Percentiles rank a stretch among this genome's conserved stretches.
Conservation (phyloP, 2,888 invertebrate genomes). For the Fissipunctia ypsillon region DNA sequence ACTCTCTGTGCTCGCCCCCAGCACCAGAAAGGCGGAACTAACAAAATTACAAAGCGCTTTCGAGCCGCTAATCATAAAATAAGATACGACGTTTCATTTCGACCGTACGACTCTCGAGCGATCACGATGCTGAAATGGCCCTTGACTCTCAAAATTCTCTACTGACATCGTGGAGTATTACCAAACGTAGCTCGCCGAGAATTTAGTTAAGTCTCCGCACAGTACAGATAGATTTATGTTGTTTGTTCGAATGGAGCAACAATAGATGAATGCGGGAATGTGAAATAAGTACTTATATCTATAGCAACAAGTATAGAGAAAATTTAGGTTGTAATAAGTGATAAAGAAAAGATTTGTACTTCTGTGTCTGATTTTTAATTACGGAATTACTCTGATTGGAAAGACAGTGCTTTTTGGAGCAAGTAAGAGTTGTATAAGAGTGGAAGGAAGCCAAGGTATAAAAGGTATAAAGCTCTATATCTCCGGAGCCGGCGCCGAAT, state of each 20-base stretch:
- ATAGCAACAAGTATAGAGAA: conserved; percentile 47
- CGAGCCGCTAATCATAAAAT: conserved; percentile 91
- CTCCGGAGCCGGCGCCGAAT: conserved; percentile 69
- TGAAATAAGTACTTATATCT: conserved; percentile 30
- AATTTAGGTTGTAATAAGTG: conserved; percentile 12
- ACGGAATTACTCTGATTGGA: conserved; percentile 73
- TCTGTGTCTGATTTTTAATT: conserved; percentile 70
- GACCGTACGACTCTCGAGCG: conserved; percentile 90
- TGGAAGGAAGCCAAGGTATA: conserved; percentile 68
- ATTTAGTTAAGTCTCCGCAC: conserved; percentile 78
- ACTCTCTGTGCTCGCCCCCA: conserved; percentile 89
- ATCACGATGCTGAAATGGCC: conserved; percentile 90
- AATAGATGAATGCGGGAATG: conserved; percentile 40
- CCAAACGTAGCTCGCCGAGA: conserved; percentile 79
- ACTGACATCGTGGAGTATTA: conserved; percentile 87
- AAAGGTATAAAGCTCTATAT: conserved; percentile 73
- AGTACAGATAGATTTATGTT: conserved; percentile 78
- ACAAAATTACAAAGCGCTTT: conserved; percentile 91
- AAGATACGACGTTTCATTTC: conserved; percentile 91
- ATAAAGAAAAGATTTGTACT: conserved; percentile 62
- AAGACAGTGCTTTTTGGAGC: conserved; percentile 71
- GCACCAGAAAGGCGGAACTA: conserved; percentile 91
- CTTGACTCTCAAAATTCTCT: conserved; percentile 90
- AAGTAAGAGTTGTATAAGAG: conserved; percentile 64
- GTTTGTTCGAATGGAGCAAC: conserved; percentile 60